phyloP scores from a whole-genome alignment of 2,888 invertebrate genomes.

The Tineola bisselliella region DNA sequence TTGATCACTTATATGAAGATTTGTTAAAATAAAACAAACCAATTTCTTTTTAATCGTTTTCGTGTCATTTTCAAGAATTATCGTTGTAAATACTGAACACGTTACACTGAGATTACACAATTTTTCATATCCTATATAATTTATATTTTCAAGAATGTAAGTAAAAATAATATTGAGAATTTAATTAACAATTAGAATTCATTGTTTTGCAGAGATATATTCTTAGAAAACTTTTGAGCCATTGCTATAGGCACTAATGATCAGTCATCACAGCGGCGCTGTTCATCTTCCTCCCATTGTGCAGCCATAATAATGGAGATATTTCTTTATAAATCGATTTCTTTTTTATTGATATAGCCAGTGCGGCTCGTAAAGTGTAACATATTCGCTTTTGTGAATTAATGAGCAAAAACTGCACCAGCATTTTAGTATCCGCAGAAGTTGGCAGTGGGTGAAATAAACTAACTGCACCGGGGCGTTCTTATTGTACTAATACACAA shows the following conservation, averaged over 20 bases:
- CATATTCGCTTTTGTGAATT: constrained; percentile 2
- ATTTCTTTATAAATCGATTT: constrained; percentile 2
- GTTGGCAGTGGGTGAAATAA: background rate
- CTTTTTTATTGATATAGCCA: constrained; percentile 1
- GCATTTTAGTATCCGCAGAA: background rate
- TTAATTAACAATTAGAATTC: background rate
- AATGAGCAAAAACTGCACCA: constrained; percentile 4
- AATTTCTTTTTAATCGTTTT: too few species aligned
- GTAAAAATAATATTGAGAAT: too few species aligned
- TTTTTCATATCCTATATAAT: too few species aligned
- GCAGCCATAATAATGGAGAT: background rate
- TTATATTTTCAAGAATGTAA: too few species aligned
- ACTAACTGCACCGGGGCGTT: background rate
- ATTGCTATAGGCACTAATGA: background rate
- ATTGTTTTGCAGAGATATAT: background rate
- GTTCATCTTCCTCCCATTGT: constrained; percentile 1
- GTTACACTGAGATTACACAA: too few species aligned
- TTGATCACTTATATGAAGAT: too few species aligned
- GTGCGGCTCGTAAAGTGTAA: background rate
- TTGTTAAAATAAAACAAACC: too few species aligned
- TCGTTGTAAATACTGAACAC: too few species aligned
- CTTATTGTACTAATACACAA: background rate
- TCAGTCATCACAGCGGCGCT: constrained; percentile 1
- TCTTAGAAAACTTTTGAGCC: background rate
- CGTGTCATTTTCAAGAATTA: too few species aligned